A percentile compares a stretch with the other conserved stretches of the same genome.
Evolutionary conservation across 2,797 vertebrate genomes (phyloP).

Genomic region (Acipenser ruthenus): DNA sequence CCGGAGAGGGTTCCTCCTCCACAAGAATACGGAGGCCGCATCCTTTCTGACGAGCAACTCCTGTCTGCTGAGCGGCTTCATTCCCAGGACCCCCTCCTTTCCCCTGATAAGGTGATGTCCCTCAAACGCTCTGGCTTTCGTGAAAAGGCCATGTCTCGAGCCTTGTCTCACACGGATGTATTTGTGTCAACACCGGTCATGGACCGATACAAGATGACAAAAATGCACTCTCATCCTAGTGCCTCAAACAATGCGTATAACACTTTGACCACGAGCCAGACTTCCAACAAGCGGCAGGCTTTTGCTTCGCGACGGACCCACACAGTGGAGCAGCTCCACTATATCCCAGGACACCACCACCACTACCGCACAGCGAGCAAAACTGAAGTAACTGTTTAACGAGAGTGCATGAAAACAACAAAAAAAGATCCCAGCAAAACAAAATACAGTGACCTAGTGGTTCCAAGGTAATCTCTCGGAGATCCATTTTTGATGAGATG

Average conservation of each 20-base stretch:
- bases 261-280: slow-evolving; percentile 86
- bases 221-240: slow-evolving; percentile 99
- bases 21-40: slow-evolving; percentile 77
- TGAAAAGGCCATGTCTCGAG: slow-evolving; percentile 77
- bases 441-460: slow-evolving; percentile 48
- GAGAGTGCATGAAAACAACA: not conserved
- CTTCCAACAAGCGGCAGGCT: slow-evolving; percentile 85
- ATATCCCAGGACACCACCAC: slow-evolving; percentile 85
- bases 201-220: slow-evolving; percentile 90
- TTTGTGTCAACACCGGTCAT: slow-evolving; percentile 78
- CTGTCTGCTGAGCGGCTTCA: slow-evolving; percentile 89
- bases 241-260: slow-evolving; percentile 90
- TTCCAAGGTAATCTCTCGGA: slow-evolving; percentile 48
- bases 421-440: slow-evolving; percentile 37
- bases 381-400: slow-evolving; percentile 97
- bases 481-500: slow-evolving; percentile 17
- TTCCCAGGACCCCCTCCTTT: slow-evolving; percentile 92
- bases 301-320: slow-evolving; percentile 95
- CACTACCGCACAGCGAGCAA: slow-evolving; percentile 97
- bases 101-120: slow-evolving; percentile 83
- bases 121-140: slow-evolving; percentile 68
- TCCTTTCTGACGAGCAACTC: slow-evolving; percentile 90
- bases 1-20: slow-evolving; percentile 66
- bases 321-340: slow-evolving; percentile 94
- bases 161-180: slow-evolving; percentile 94